Conservation (phyloP, 2,888 invertebrate species). For the Hanleya hanleyi region DNA sequence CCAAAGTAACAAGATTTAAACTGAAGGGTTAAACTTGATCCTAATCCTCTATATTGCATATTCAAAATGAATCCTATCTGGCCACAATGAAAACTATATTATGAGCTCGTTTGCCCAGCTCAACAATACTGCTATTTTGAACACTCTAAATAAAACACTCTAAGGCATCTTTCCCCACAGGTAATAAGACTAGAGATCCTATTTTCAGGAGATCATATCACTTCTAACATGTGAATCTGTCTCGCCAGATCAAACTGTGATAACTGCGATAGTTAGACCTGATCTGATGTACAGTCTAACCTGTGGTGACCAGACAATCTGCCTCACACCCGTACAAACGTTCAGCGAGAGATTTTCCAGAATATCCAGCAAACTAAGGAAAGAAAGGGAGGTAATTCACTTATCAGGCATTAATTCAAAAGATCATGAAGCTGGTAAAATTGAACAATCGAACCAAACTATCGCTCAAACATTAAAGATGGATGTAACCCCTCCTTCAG, state of each 20-base stretch:
- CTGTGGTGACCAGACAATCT: conserved; percentile 86
- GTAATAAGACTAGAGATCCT: background rate
- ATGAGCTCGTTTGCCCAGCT: too few species aligned
- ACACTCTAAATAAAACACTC: too few species aligned
- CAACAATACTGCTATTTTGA: background rate
- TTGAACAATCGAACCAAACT: too few species aligned
- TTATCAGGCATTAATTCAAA: too few species aligned
- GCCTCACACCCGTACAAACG: conserved; percentile 91
- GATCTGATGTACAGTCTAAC: conserved; percentile 37
- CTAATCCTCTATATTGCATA: too few species aligned
- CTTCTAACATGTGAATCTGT: background rate
- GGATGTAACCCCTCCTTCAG: too few species aligned
- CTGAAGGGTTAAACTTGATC: too few species aligned
- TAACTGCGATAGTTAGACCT: background rate
- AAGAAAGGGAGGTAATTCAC: conserved; percentile 40
- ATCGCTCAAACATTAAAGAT: too few species aligned
- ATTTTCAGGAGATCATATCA: background rate
- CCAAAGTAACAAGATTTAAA: too few species aligned
- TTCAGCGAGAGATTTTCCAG: conserved; percentile 92
- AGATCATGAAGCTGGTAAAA: too few species aligned
- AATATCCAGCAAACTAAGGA: conserved; percentile 92
- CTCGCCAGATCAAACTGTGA: background rate
- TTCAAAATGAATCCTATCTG: background rate
- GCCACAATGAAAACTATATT: background rate
- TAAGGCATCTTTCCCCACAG: background rate